Evolutionary conservation across 2,888 invertebrate genomes (phyloP), one percentile per base, ranked within the genome.

Genomic region (Deroplatys truncata): DNA sequence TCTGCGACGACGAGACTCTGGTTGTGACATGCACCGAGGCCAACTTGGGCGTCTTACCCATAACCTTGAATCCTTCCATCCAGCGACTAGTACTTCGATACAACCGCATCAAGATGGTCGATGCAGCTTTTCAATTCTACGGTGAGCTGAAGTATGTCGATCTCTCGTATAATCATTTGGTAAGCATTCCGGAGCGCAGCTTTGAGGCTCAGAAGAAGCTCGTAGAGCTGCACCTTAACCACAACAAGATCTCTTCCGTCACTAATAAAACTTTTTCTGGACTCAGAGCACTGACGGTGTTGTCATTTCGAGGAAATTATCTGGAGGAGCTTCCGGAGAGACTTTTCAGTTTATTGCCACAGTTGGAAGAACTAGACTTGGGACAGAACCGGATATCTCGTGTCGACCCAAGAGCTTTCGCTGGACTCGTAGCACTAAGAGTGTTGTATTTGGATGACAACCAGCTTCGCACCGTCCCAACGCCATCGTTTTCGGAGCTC

Each of bases 31-130:
- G 98, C 94, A 96, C 97, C 92, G 96, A 96, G 92, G 97, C 97
- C 92, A 97, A 97, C 91, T 95, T 98, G 90, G 98, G 98, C 94
- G 97, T 98, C 89, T 95, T 98, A 91, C 98, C 98, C 90, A 98
- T 98, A 92, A 97, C 98, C 4, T 94, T 98, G 91, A 98, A 98
- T 94, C 98, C 98, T 84, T 97, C 97, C 92, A 97, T 98, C 91
- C 97, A 97, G 93, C 95, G 97, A 89, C 95, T 98, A 92, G 97
- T 97, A 92, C 95, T 98, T 91, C 96, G 97, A 82, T 91, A 97
- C 93, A 98, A 98, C 93, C 96, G 96, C 92, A 98, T 98, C 92
- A 97, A 97, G 93, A 97, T 97, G 28, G 97, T 98, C 91, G 98
- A 98, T 93, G 94, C 93, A 0, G 97, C 97, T 35, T 97, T 98